Base-by-base conservation (phyloP, 92 coral and sea anemone species). In the Ricordea florida region DNA sequence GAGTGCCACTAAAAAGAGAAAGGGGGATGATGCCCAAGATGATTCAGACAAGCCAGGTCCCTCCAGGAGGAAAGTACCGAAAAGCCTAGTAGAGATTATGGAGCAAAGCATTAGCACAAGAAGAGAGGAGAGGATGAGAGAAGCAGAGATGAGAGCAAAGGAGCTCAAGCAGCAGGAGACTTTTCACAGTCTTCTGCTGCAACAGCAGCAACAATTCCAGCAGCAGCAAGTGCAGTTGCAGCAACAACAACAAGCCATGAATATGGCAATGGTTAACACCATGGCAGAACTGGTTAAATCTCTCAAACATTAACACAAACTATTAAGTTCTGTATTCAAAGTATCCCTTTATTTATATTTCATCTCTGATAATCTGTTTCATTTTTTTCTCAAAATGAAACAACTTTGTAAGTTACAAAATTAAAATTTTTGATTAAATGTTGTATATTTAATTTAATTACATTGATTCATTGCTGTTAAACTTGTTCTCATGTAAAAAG, bases 71-170 rank as follows among this genome's bases (percentile, higher is more conserved):
- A 52, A 57, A 57, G 50, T 27, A 49, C 76, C 52, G 60, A 51
- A 41, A 30, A 78, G 77, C 48, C 75, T 66, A 44, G 77, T 66
- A 28, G 76, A 66, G 55, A 66, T 78, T 29, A 37, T 78, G 68
- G 63, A 65, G n/a, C 56, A 66, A 37, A 78, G 84, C 30, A 42
- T 66, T 20, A 32, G 43, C 23, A 46, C 29, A 41, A n/a, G 37
- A 31, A 42, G 45, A 25, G 37, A 56, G 59, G 48, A 36, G 76
- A 51, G 49, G 33, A 55, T 37, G 44, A 26, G 55, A 53, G 58
- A 78, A 25, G 36, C 36, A 23, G 83, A 77, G 66, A 31, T 74
- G 25, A 48, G 26, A 36, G 60, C 22, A 60, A 62, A 28, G 7
- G 64, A 57, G 41, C 37, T 57, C 64, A 28, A 57, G 41, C 64